Evolutionary conservation across 2,113 vertebrate species (phyloP).

Genomic region (Paradoxurus hermaphroditus): DNA sequence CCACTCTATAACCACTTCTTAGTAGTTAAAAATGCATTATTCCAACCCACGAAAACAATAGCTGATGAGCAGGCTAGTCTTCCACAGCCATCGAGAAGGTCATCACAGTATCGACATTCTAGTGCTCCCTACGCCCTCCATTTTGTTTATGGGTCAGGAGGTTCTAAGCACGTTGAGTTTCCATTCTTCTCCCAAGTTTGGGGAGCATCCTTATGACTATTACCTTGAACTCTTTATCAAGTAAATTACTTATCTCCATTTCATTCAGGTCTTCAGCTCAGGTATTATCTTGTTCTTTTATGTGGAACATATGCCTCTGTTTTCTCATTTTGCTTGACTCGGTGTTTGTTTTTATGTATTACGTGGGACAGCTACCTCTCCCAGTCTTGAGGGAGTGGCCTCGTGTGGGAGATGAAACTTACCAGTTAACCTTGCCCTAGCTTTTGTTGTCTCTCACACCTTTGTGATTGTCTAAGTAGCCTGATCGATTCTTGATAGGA

Average conservation of each 20-base stretch:
- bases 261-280: not conserved
- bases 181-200: not conserved
- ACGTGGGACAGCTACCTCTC: not conserved
- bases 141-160: not conserved
- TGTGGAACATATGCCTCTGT: not conserved
- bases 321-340: not conserved
- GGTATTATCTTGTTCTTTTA: not conserved
- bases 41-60: not conserved
- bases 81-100: not conserved
- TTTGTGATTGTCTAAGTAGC: not conserved
- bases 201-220: not conserved
- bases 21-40: not conserved
- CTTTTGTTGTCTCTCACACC: not conserved
- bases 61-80: not conserved
- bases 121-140: not conserved
- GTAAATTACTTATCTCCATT: not conserved
- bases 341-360: not conserved
- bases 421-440: not conserved
- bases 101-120: not conserved
- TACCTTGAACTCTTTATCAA: not conserved
- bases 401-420: not conserved
- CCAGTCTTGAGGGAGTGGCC: not conserved
- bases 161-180: not conserved
- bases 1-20: not conserved
- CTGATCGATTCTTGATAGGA: not conserved